Evolutionary conservation across 53 echinoderm and acorn worm genomes (phyloP).

Genomic region (Mesocentrotus franciscanus): DNA sequence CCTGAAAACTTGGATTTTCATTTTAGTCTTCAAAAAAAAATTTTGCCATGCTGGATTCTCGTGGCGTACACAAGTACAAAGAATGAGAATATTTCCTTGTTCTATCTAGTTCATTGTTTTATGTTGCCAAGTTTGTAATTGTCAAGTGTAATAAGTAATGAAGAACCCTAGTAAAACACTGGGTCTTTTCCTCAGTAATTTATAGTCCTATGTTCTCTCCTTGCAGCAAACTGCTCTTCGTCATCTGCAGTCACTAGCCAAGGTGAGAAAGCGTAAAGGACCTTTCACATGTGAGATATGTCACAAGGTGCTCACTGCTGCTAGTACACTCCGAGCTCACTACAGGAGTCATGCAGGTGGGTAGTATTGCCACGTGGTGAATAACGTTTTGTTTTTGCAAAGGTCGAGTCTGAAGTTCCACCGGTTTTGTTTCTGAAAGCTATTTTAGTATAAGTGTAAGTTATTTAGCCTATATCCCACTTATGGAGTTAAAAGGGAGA

Average conservation of each 20-base stretch:
- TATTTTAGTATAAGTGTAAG: too few relatives aligned
- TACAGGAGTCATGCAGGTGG: conserved; percentile 98
- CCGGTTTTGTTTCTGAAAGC: too few relatives aligned
- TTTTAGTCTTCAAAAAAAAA: too few relatives aligned
- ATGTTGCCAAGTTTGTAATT: background rate
- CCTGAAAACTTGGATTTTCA: too few relatives aligned
- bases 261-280: conserved; percentile 80
- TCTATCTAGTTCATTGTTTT: too few relatives aligned
- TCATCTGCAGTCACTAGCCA: conserved; percentile 73
- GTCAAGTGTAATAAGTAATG: background rate
- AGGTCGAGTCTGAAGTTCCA: background rate
- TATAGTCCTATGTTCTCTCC: background rate
- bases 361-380: background rate
- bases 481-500: too few relatives aligned
- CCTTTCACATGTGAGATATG: conserved; percentile 93
- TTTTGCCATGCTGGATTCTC: too few relatives aligned
- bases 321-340: conserved; percentile 89
- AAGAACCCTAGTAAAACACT: background rate
- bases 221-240: conserved; percentile 84
- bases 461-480: too few relatives aligned
- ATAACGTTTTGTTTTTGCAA: background rate
- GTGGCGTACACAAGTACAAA: too few relatives aligned
- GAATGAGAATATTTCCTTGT: background rate
- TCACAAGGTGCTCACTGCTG: conserved; percentile 86
- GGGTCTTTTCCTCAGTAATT: background rate